These are phyloP conservation scores for Lithobates sylvaticus DNA, from an alignment of 2,797 vertebrate genomes.

Conservation along the genomic window DNA sequence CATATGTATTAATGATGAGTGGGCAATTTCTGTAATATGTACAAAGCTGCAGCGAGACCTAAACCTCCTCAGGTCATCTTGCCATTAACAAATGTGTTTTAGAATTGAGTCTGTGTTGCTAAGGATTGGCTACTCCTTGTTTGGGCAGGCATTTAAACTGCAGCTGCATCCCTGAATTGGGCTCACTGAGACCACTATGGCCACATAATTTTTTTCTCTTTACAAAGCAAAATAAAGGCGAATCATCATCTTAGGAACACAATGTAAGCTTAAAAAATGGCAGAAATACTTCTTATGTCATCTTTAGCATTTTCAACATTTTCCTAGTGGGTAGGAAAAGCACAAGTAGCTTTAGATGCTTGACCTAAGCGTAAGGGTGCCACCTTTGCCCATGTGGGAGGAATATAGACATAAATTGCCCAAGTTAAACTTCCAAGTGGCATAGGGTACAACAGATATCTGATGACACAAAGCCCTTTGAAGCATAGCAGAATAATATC, in stretches of 20 bases:
- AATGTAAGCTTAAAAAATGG: too few species aligned
- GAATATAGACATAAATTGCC: too few species aligned
- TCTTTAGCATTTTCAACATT: too few species aligned
- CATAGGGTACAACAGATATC: too few species aligned
- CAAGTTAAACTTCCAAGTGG: too few species aligned
- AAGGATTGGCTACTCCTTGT: constrained; percentile 4
- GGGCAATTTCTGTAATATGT: constrained; percentile 39
- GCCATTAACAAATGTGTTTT: not conserved
- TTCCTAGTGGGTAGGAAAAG: too few species aligned
- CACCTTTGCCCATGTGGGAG: too few species aligned
- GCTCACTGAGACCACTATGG: constrained; percentile 10
- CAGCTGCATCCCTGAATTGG: constrained; percentile 12
- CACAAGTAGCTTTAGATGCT: too few species aligned
- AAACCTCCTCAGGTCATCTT: not conserved
- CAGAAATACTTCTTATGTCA: too few species aligned
- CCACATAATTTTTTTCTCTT: not conserved
- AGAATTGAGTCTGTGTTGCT: not conserved
- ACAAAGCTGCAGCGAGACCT: constrained; percentile 24
- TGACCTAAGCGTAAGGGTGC: too few species aligned
- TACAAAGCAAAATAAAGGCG: constrained; percentile 9
- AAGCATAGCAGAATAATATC: too few species aligned
- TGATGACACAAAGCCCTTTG: too few species aligned
- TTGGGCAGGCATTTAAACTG: constrained; percentile 3
- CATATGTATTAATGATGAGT: constrained; percentile 60
- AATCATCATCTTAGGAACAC: not conserved